Evolutionary conservation across 64 coral and sea anemone species (phyloP), one percentile per base, ranked within the genome.

Genomic region (Anthopleura sola): DNA sequence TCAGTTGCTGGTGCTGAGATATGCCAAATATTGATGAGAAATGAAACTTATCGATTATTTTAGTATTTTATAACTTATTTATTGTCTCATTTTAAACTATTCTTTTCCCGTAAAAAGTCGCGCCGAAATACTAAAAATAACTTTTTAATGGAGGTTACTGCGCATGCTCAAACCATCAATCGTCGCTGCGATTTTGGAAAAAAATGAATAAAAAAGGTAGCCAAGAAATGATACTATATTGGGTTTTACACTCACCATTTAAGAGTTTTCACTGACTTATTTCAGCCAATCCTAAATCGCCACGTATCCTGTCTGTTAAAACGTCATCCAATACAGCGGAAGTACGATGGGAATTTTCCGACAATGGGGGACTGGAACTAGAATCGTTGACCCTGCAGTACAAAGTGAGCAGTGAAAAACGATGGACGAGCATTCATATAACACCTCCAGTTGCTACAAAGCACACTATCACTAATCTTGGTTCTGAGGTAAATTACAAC

Each of bases 231-330:
- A 23, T 82, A 54, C 51, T 15, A 53, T 17, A 53, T 17, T 53
- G 11, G 13, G 50, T 17, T 53, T 53, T 53, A 62, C 66, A 34
- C 66, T 71, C 29, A 71, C 66, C 66, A 34, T 71, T 31, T 28
- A 71, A 71, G n/a, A 23, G 21, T 28, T 62, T 32, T 31, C 10
- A 33, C 28, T 19, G n/a, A 40, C 44, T 51, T 55, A 37, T 82
- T 86, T 18, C 24, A 97, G 94, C 90, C 68, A 92, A 86, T n/a
- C 94, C 94, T 68, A 68, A 92, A 55, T 75, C 90, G n/a, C 94
- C 94, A 28, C 87, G 55, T 9, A 97, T 97, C 17, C 19, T 84
- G 31, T 92, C 87, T 17, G 94, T 97, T 5, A 68, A 76, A 53
- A 89, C 94, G 13, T 40, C 50, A 3, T 21, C 57, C 5, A 83